Percentiles rank a stretch among this genome's conserved stretches.
Conservation (phyloP, 2,888 invertebrate genomes). For the Sphecodes monilicornis region DNA sequence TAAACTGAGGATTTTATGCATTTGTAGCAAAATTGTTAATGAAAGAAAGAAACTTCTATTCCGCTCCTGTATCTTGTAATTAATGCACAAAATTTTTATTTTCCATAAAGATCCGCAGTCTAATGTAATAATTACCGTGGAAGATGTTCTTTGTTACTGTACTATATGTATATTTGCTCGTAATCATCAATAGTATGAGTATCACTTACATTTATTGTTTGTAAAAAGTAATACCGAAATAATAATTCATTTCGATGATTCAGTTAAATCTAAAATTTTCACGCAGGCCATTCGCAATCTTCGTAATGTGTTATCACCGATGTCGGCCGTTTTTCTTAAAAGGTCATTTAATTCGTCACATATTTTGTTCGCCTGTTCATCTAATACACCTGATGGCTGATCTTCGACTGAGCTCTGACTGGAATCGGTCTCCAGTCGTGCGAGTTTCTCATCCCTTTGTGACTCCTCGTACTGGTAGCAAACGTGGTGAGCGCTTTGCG, state of each 20-base stretch:
- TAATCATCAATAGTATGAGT: background rate
- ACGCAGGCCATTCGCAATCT: constrained; percentile 32
- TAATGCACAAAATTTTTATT: too few relatives aligned
- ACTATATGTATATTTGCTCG: background rate
- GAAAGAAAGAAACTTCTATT: too few relatives aligned
- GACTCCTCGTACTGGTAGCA: constrained; percentile 58
- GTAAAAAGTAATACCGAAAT: background rate
- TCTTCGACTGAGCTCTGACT: background rate
- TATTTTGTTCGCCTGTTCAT: constrained; percentile 66
- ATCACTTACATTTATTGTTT: background rate
- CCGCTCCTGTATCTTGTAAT: too few relatives aligned
- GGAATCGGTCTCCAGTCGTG: constrained; percentile 54
- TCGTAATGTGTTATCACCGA: constrained; percentile 53
- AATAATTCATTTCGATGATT: background rate
- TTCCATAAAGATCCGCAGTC: too few relatives aligned
- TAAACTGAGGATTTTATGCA: too few relatives aligned
- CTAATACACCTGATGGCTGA: constrained; percentile 39
- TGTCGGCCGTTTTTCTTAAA: constrained; percentile 49
- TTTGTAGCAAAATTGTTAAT: too few relatives aligned
- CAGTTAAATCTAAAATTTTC: constrained; percentile 22
- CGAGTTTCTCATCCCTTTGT: constrained; percentile 69
- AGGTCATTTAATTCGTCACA: constrained; percentile 73
- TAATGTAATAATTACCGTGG: too few relatives aligned
- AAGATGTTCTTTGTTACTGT: too few relatives aligned
- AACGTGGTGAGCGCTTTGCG: constrained; percentile 1